Base-by-base conservation (phyloP, 2,888 invertebrate species). In the Sesia bembeciformis region DNA sequence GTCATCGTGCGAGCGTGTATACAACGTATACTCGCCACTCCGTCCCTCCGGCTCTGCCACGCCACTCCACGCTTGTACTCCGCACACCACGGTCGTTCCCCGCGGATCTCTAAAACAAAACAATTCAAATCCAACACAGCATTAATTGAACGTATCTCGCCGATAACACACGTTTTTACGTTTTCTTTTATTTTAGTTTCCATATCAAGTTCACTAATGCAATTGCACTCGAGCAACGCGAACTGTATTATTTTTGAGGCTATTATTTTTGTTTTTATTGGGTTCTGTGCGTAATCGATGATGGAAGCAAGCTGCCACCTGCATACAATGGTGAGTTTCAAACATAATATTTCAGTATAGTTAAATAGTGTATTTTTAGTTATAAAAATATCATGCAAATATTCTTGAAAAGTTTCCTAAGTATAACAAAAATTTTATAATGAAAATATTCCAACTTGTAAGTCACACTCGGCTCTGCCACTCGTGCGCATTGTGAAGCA, bases 161-260 rank as follows among this genome's bases (percentile, higher is more conserved):
- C 83, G 81, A 84, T 86, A 84, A 81, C 70, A 60, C 81, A 77
- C 59, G 74, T 81, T 88, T 88, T 83, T 78, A 68, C 84, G 66
- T 64, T 67, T 68, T 70, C 76, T 76, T 81, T 84, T 83, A 81
- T 79, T 78, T 78, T 72, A 77, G 66, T 78, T 85, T 84, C 84
- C 84, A 86, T 84, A 80, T 81, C 80, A 70, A 77, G 72, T 80
- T 75, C 70, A 70, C 70, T 84, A 88, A 86, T 86, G 81, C 85
- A 84, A 87, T 86, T 86, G 84, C 85, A 86, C 67, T 82, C 82
- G 78, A 84, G 78, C 81, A 80, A 70, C 76, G 74, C 79, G 76
- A 75, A 73, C 77, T 67, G 68, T 79, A 78, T 78, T 81, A 80
- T 78, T 77, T 75, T 75, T 75, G 72, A 63, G 68, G 67, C 72